Evolutionary conservation across 1,140 invertebrate genomes (phyloP).

Genomic region (Drosophila kikkawai): DNA sequence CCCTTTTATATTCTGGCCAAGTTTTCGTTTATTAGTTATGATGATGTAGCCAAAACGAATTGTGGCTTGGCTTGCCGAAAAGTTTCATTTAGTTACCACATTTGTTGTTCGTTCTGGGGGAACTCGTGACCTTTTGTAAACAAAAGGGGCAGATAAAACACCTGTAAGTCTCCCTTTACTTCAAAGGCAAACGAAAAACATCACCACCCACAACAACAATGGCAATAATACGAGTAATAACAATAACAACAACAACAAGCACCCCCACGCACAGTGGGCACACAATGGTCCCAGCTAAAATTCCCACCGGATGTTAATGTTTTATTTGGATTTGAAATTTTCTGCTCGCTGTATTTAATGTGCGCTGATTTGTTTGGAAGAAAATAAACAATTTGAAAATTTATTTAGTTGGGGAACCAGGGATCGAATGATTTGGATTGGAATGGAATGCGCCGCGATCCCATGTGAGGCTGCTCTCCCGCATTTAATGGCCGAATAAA

Average conservation of each 20-base stretch:
- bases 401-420: slow-evolving; percentile 70
- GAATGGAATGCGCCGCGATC: slow-evolving; percentile 49
- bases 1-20: slow-evolving; percentile 8
- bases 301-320: slow-evolving; percentile 76
- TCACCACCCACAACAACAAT: slow-evolving; percentile 3
- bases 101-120: slow-evolving; percentile 3
- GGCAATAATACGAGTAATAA: slow-evolving; percentile 11
- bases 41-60: slow-evolving; percentile 1
- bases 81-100: slow-evolving; percentile 38
- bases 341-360: slow-evolving; percentile 72
- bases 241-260: slow-evolving; percentile 5
- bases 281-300: slow-evolving; percentile 6
- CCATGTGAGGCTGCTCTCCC: slow-evolving; percentile 45
- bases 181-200: slow-evolving; percentile 27
- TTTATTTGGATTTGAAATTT: slow-evolving; percentile 58
- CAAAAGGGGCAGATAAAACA: slow-evolving; percentile 34
- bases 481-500: slow-evolving; percentile 70
- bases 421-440: slow-evolving; percentile 8
- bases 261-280: slow-evolving; percentile 33
- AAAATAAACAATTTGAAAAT: slow-evolving; percentile 81
- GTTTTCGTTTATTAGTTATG: slow-evolving; percentile 10
- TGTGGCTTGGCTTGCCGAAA: slow-evolving; percentile 18
- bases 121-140: slow-evolving; percentile 44
- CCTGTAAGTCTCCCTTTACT: slow-evolving; percentile 35
- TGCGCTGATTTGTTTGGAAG: slow-evolving; percentile 76